Conservation (phyloP, 2,888 invertebrate species). For the Lepidochitona cinerea region DNA sequence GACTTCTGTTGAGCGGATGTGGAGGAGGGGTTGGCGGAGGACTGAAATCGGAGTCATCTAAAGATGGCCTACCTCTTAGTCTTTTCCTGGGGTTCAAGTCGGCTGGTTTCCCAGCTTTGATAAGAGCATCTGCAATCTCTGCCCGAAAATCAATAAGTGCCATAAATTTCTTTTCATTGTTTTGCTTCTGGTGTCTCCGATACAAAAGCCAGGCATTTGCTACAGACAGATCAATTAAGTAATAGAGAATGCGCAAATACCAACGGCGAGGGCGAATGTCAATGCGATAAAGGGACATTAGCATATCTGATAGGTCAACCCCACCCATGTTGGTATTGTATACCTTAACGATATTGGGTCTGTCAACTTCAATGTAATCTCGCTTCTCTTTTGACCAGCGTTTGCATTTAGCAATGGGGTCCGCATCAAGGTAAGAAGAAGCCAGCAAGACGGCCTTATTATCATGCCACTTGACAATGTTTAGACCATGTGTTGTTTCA, state of each 20-base stretch:
- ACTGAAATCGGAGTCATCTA: too few species aligned
- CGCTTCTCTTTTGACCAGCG: not conserved
- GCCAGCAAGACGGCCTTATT: not conserved
- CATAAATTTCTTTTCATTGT: not conserved
- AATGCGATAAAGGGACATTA: not conserved
- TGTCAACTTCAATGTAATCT: not conserved
- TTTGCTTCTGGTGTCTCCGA: too few species aligned
- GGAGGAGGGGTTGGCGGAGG: too few species aligned
- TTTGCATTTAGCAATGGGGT: not conserved
- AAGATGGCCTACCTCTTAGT: too few species aligned
- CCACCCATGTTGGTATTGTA: not conserved
- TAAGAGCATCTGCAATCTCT: not conserved
- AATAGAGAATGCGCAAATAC: not conserved
- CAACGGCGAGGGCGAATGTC: not conserved
- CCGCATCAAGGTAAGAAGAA: not conserved
- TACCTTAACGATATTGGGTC: not conserved
- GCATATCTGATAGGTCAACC: not conserved
- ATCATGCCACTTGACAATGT: not conserved
- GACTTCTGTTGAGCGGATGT: too few species aligned
- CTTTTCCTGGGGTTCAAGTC: not conserved
- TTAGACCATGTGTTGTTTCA: not conserved
- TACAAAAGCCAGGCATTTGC: not conserved
- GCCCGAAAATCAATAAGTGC: not conserved
- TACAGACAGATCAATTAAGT: not conserved
- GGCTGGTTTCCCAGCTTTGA: not conserved